Percentiles rank a stretch among this genome's conserved stretches.
phyloP scores from a whole-genome alignment of 2,113 vertebrate species.

The Vulpes ferrilata region DNA sequence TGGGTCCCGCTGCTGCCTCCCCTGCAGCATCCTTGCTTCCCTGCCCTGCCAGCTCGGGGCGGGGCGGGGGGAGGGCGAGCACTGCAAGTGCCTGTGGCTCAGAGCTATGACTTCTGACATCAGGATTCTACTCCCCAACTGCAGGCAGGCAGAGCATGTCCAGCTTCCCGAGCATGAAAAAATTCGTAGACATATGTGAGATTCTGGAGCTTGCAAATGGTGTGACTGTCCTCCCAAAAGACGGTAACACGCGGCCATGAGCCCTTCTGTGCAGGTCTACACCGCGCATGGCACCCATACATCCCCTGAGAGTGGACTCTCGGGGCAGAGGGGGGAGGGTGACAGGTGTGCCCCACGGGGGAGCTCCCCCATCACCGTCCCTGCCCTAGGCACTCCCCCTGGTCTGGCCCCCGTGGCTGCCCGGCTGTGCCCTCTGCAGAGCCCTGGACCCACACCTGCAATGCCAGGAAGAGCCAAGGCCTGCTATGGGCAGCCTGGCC shows the following conservation, averaged over 20 bases:
- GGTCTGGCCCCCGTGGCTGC: fast-evolving
- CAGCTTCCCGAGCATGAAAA: background rate
- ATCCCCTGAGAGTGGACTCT: fast-evolving
- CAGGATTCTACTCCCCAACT: fast-evolving
- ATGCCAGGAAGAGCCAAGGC: background rate
- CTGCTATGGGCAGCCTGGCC: background rate
- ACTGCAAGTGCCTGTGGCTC: too few relatives aligned
- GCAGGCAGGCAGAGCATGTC: background rate
- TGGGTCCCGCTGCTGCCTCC: fast-evolving
- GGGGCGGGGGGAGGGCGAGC: too few relatives aligned
- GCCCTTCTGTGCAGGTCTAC: fast-evolving
- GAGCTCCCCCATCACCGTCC: fast-evolving
- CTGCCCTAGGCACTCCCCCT: fast-evolving
- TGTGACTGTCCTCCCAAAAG: background rate
- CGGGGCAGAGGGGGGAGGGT: fast-evolving
- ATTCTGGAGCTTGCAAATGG: fast-evolving
- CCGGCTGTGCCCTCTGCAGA: background rate
- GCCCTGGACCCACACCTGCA: fast-evolving
- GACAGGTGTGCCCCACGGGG: background rate
- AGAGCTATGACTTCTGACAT: fast-evolving
- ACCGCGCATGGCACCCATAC: fast-evolving
- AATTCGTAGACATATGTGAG: background rate
- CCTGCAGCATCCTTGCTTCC: background rate
- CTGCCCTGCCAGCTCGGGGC: fast-evolving
- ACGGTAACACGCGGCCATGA: fast-evolving